Evolutionary conservation across 2,797 vertebrate species (phyloP).

Genomic region (Crocodylus rhombifer): DNA sequence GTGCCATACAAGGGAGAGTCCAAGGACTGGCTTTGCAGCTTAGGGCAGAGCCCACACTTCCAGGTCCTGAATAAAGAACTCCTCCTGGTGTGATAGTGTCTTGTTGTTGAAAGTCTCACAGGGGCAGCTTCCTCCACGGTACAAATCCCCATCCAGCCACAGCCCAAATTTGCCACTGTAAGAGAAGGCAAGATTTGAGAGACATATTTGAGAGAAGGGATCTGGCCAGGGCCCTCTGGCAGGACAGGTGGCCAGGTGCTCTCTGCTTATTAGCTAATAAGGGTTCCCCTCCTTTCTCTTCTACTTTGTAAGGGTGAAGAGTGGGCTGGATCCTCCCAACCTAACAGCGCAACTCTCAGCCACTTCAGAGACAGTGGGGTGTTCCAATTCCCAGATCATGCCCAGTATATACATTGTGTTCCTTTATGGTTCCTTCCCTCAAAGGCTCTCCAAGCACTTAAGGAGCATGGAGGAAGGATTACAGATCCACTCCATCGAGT

Average conservation of each 20-base stretch:
- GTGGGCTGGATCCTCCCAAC: background rate
- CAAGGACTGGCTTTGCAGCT: background rate
- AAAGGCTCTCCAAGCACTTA: background rate
- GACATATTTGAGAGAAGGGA: fast-evolving
- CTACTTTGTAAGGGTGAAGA: background rate
- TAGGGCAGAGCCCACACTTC: slow-evolving; percentile 80
- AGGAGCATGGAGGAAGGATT: background rate
- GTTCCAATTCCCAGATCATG: background rate
- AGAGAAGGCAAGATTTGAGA: background rate
- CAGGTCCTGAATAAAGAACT: slow-evolving; percentile 77
- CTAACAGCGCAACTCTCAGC: background rate
- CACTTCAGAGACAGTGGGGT: background rate
- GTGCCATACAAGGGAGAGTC: background rate
- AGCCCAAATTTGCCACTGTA: slow-evolving; percentile 78
- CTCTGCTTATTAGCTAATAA: background rate
- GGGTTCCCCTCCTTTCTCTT: background rate
- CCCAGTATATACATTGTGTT: background rate
- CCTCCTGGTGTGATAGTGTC: slow-evolving; percentile 70
- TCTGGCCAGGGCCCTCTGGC: background rate
- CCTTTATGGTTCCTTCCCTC: background rate
- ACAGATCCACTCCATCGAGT: background rate
- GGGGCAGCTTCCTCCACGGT: slow-evolving; percentile 74
- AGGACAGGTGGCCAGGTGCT: background rate
- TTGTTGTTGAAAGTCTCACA: slow-evolving; percentile 81
- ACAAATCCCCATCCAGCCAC: slow-evolving; percentile 81